These are phyloP conservation scores for Coranthus polyacanthus DNA, from an alignment of 2,797 vertebrate species.

Conservation along the genomic window DNA sequence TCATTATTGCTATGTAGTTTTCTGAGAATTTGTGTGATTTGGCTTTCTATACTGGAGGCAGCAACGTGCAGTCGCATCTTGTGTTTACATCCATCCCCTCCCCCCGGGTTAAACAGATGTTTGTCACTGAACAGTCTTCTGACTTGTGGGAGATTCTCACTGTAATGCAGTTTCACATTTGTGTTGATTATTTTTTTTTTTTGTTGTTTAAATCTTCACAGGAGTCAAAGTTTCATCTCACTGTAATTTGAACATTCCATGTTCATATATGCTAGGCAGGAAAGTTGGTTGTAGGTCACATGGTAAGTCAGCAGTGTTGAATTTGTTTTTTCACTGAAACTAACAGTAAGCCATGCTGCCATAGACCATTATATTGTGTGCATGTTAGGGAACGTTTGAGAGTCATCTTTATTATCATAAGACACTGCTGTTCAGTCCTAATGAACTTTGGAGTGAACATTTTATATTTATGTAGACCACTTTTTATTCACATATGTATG, in stretches of 20 bases:
- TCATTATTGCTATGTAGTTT: slow-evolving; percentile 20
- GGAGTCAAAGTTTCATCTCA: slow-evolving; percentile 26
- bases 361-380: slow-evolving; percentile 23
- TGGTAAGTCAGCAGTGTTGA: slow-evolving; percentile 10
- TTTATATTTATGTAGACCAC: slow-evolving; percentile 13
- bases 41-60: slow-evolving; percentile 29
- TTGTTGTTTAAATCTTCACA: slow-evolving; percentile 11
- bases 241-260: slow-evolving; percentile 72
- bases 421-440: slow-evolving; percentile 22
- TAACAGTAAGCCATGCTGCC: slow-evolving; percentile 23
- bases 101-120: slow-evolving; percentile 7
- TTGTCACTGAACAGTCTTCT: slow-evolving; percentile 14
- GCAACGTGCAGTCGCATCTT: not conserved
- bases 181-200: slow-evolving; percentile 20
- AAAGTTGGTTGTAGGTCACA: slow-evolving; percentile 7
- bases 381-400: slow-evolving; percentile 16
- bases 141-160: slow-evolving; percentile 36
- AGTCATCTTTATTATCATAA: slow-evolving; percentile 13
- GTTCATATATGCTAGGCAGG: slow-evolving; percentile 35
- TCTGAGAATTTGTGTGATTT: slow-evolving; percentile 40
- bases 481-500: slow-evolving; percentile 10
- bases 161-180: slow-evolving; percentile 35
- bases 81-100: slow-evolving; percentile 56
- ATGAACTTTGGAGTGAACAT: slow-evolving; percentile 1
- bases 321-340: slow-evolving; percentile 28